These are phyloP conservation scores for Camelus bactrianus DNA, from an alignment of 2,113 vertebrate species.

Conservation along the genomic window DNA sequence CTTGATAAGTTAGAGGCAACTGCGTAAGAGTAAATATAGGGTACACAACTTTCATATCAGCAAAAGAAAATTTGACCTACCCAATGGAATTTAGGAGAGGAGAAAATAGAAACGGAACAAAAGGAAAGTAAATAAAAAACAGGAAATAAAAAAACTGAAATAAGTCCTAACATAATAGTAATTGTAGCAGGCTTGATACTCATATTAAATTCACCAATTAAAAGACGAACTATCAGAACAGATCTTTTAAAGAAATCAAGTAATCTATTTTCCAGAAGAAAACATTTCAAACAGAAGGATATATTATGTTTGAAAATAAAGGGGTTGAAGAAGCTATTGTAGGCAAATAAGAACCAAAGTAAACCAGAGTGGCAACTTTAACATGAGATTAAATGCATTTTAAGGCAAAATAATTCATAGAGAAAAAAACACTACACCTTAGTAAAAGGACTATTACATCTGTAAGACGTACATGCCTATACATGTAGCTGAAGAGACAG, in stretches of 20 bases:
- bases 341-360: not conserved
- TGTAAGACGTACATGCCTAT: not conserved
- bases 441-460: not conserved
- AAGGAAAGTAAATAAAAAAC: not conserved
- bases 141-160: not conserved
- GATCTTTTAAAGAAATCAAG: not conserved
- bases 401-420: not conserved
- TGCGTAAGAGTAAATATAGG: not conserved
- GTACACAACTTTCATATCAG: not conserved
- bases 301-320: not conserved
- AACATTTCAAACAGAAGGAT: slow-evolving; percentile 11
- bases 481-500: not conserved
- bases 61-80: not conserved
- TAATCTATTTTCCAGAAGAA: not conserved
- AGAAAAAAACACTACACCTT: not conserved
- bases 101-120: slow-evolving; percentile 13
- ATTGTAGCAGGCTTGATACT: not conserved
- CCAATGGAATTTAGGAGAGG: not conserved
- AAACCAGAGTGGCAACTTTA: not conserved
- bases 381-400: not conserved
- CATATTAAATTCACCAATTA: not conserved
- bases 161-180: not conserved
- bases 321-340: not conserved
- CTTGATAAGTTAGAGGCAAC: not conserved
- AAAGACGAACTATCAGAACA: not conserved